These are phyloP conservation scores for Pseudolaguvia tuberculata DNA, from an alignment of 2,113 vertebrate species.

Conservation along the genomic window DNA sequence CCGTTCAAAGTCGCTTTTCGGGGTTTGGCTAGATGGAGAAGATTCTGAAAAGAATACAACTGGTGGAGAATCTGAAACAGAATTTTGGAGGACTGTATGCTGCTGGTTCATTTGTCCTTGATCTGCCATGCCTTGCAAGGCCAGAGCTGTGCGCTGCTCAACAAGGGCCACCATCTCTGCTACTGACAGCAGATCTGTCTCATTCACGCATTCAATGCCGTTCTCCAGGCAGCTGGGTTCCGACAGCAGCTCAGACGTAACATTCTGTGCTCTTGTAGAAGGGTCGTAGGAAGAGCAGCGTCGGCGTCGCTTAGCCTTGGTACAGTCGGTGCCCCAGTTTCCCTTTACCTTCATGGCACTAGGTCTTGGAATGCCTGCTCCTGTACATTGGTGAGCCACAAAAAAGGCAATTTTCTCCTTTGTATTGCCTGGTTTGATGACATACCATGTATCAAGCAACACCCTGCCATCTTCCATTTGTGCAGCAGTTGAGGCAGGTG, in stretches of 20 bases:
- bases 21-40: constrained; percentile 36
- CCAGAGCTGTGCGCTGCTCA: constrained; percentile 81
- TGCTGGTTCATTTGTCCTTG: constrained; percentile 61
- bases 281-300: constrained; percentile 82
- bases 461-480: constrained; percentile 83
- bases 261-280: constrained; percentile 61
- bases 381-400: constrained; percentile 88
- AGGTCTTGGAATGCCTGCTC: constrained; percentile 65
- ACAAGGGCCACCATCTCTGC: constrained; percentile 93
- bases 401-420: constrained; percentile 98
- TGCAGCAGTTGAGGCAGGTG: constrained; percentile 51
- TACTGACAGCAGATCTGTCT: constrained; percentile 82
- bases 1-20: constrained; percentile 49
- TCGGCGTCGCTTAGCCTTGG: constrained; percentile 85
- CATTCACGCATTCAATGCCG: constrained; percentile 55
- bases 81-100: constrained; percentile 56
- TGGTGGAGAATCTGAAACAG: constrained; percentile 57
- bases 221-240: constrained; percentile 49
- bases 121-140: constrained; percentile 73
- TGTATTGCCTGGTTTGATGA: constrained; percentile 94
- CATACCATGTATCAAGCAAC: constrained; percentile 92
- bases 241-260: constrained; percentile 52
- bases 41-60: constrained; percentile 73
- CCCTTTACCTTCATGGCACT: constrained; percentile 91
- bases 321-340: constrained; percentile 86